Evolutionary conservation across 2,797 vertebrate species (phyloP), one percentile per base, ranked within the genome.

Genomic region (Silurus lanzhouensis): DNA sequence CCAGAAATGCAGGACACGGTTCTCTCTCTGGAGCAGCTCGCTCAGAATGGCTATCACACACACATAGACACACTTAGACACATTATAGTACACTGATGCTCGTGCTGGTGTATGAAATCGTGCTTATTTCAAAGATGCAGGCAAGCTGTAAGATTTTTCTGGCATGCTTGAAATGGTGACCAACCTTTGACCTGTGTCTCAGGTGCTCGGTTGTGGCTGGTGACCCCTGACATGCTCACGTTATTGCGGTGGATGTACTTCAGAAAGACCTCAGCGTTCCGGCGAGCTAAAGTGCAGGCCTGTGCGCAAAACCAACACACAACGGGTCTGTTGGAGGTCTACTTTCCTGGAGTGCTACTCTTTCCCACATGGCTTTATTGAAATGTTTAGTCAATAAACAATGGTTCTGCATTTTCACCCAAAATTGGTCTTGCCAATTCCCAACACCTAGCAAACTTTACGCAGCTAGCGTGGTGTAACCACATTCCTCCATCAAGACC

Each of bases 191-290:
- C 98, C 93, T 99, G 97, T 79, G 98, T 97, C 90, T 99, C 98
- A 0, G 98, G 98, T 0, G 97, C 98, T 44, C 98, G 94, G 31
- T 97, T 98, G 90, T 99, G 98, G 71, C 96, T 97, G 17, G 96
- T 97, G 71, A 96, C 97, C 46, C 98, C 97, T 0, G 96, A 97
- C 98, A 98, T 99, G 94, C 98, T 98, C 91, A 97, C 97, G 0
- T 98, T 98, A 94, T 99, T 99, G 87, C 98, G 95, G 91, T 99
- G 98, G 93, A 99, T 99, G 93, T 99, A 99, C 93, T 99, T 99
- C 83, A 99, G 96, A 91, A 99, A 99, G 19, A 99, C 98, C 86
- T 99, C 97, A 0, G 98, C 98, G 0, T 99, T 99, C 66, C 98
- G 93, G 76, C 98, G 93, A 1, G 98, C 98, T 88, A 99, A 92